phyloP scores from a whole-genome alignment of 1,140 invertebrate genomes.

The Drosophila setifemur region DNA sequence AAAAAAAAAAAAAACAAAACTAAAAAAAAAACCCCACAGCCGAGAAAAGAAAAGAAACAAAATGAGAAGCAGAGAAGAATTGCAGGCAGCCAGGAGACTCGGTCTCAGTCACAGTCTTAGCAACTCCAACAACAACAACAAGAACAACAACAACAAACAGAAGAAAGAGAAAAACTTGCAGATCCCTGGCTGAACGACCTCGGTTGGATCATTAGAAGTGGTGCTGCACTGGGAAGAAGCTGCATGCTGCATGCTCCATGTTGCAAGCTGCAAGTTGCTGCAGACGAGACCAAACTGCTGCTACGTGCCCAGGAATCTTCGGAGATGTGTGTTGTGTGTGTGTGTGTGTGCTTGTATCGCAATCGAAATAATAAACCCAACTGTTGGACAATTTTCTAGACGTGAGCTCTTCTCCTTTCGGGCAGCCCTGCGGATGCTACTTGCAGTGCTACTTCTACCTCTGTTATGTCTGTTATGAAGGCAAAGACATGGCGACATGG shows the following conservation, averaged over 20 bases:
- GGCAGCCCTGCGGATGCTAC: background rate
- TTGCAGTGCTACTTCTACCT: background rate
- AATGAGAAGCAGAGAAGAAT: constrained; percentile 45
- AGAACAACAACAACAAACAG: constrained; percentile 27
- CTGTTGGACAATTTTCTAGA: constrained; percentile 76
- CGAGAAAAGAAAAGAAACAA: constrained; percentile 50
- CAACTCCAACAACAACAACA: constrained; percentile 1
- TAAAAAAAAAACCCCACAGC: constrained; percentile 2
- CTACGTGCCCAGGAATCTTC: constrained; percentile 68
- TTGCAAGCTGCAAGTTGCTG: background rate
- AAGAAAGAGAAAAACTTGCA: constrained; percentile 59
- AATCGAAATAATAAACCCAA: constrained; percentile 80
- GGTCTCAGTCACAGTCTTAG: constrained; percentile 3
- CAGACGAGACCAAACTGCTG: constrained; percentile 73
- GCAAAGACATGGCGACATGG: constrained; percentile 58
- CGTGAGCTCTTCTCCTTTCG: constrained; percentile 49
- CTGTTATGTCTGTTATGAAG: constrained; percentile 42
- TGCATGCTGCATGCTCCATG: constrained; percentile 41
- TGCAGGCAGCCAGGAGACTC: constrained; percentile 40
- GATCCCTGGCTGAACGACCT: constrained; percentile 69
- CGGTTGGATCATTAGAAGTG: constrained; percentile 79
- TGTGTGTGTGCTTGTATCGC: constrained; percentile 9
- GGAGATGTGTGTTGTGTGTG: background rate
- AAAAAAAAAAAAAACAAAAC: constrained; percentile 21
- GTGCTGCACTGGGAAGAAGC: constrained; percentile 58